A percentile compares a stretch with the other conserved stretches of the same genome.
phyloP scores from a whole-genome alignment of 2,797 vertebrate species.

The Tadarida brasiliensis region DNA sequence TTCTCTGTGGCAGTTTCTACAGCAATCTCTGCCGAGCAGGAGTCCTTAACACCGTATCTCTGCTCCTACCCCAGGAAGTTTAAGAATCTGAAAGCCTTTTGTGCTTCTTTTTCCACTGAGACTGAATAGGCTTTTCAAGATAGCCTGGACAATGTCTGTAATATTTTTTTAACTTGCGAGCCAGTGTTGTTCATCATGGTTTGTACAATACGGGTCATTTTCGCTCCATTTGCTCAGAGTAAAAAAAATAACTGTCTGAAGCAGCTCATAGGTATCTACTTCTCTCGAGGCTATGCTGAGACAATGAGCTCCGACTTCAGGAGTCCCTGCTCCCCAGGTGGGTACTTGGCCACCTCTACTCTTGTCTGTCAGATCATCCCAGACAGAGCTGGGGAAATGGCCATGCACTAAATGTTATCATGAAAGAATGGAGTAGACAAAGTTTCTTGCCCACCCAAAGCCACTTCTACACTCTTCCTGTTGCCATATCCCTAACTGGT shows the following conservation, averaged over 20 bases:
- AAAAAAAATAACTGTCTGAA: constrained; percentile 44
- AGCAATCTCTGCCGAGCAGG: neutral
- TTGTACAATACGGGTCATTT: constrained; percentile 68
- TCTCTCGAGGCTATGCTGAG: neutral
- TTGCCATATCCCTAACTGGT: neutral
- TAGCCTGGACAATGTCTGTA: constrained; percentile 41
- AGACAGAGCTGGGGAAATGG: neutral
- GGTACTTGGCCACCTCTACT: neutral
- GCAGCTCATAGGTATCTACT: neutral
- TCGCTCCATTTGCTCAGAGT: constrained; percentile 46
- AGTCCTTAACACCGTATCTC: neutral
- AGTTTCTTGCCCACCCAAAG: neutral
- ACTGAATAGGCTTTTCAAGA: constrained; percentile 56
- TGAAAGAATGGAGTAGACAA: neutral
- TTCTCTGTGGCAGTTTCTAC: neutral
- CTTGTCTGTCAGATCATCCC: neutral
- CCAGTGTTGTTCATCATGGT: constrained; percentile 49
- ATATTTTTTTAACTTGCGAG: constrained; percentile 70
- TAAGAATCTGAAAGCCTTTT: constrained; percentile 47
- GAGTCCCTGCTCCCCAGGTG: neutral
- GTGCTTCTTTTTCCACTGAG: constrained; percentile 34
- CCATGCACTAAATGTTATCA: neutral
- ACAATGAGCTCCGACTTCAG: neutral
- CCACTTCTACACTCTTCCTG: neutral
- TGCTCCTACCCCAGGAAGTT: constrained; percentile 47